Evolutionary conservation across 2,797 vertebrate species (phyloP).

Genomic region (Pseudochirops corinnae): DNA sequence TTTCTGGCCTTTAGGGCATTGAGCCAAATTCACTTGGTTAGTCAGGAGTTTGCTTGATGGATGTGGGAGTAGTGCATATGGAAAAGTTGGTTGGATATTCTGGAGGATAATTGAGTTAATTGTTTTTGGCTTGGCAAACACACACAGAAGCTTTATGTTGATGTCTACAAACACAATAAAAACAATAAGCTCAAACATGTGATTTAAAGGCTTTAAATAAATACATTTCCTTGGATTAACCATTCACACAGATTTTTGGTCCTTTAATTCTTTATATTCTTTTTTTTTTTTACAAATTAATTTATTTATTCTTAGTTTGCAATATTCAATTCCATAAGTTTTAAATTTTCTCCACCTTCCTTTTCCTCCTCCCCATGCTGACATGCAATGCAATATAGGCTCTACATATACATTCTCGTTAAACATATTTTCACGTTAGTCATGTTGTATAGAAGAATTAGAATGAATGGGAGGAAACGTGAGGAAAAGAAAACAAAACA

Average conservation of each 20-base stretch:
- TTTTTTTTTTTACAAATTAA: neutral
- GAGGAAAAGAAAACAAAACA: too few species aligned
- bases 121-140: slow-evolving; percentile 70
- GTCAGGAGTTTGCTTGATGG: slow-evolving; percentile 53
- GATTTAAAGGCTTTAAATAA: slow-evolving; percentile 73
- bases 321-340: too few species aligned
- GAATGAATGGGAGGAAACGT: too few species aligned
- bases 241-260: slow-evolving; percentile 54
- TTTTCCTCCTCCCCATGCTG: too few species aligned
- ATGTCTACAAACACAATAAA: slow-evolving; percentile 70
- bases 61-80: slow-evolving; percentile 57
- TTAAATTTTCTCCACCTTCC: too few species aligned
- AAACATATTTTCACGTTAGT: too few species aligned
- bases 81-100: slow-evolving; percentile 62
- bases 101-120: slow-evolving; percentile 76
- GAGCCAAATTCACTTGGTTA: slow-evolving; percentile 55
- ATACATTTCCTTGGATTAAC: slow-evolving; percentile 66
- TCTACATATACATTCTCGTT: too few species aligned
- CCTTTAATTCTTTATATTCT: slow-evolving; percentile 41
- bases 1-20: slow-evolving; percentile 66
- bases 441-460: too few species aligned
- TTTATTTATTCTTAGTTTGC: too few species aligned
- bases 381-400: too few species aligned
- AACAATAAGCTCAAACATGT: slow-evolving; percentile 60
- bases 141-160: slow-evolving; percentile 68